Evolutionary conservation across 2,113 vertebrate genomes (phyloP).

Genomic region (Vireo altiloquus): DNA sequence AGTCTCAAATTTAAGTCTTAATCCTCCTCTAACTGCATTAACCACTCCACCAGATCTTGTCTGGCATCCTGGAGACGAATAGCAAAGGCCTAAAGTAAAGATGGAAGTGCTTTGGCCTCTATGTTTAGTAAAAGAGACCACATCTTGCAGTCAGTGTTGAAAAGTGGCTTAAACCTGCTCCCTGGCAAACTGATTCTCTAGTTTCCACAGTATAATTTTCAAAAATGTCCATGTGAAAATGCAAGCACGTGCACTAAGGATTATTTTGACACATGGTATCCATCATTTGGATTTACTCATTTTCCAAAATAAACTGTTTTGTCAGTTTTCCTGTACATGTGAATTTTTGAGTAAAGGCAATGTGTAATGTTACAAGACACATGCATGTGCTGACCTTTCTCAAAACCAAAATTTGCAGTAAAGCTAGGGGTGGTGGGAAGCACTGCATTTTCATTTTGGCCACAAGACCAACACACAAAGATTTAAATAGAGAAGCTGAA

Average conservation of each 20-base stretch:
- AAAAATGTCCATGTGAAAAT: background rate
- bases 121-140: background rate
- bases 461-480: background rate
- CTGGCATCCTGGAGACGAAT: background rate
- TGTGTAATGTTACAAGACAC: slow-evolving; percentile 11
- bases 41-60: background rate
- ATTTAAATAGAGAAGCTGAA: background rate
- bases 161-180: background rate
- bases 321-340: slow-evolving; percentile 15
- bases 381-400: background rate
- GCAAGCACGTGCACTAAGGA: slow-evolving; percentile 29
- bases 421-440: background rate
- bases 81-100: background rate
- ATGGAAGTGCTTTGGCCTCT: background rate
- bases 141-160: background rate
- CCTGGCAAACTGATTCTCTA: background rate
- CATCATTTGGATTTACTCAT: slow-evolving; percentile 59
- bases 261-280: slow-evolving; percentile 66
- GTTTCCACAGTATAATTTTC: slow-evolving; percentile 14
- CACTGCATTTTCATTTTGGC: background rate
- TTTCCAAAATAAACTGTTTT: slow-evolving; percentile 63
- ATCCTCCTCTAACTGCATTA: background rate
- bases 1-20: background rate
- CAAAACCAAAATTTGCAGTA: background rate
- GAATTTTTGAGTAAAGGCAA: slow-evolving; percentile 21